Evolutionary conservation across 2,113 vertebrate genomes (phyloP), one percentile per base, ranked within the genome.

Genomic region (Cryptotis parvus): DNA sequence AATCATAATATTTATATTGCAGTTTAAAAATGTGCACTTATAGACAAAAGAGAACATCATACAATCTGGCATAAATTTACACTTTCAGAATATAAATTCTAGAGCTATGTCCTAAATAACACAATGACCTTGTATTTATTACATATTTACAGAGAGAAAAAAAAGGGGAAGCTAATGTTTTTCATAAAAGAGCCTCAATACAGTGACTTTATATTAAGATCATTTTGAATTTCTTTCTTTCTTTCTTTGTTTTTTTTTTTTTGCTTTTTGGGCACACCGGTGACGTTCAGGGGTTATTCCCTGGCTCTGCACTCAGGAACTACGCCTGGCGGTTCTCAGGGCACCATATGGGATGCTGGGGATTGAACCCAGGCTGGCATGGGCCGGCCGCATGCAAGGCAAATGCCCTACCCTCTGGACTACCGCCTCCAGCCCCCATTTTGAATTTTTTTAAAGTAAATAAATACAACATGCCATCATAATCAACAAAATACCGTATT

Each of bases 1-100:
- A 96, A 84, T 87, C 63, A 90, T 93, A 96, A 90, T 93, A 90
- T 77, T 76, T 92, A 93, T 95, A 78, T 80, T 78, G 95, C 79
- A n/a, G n/a, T 52, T 91, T 78, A 29, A 11, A 72, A 89, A 14
- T 87, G 29, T 91, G 29, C 33, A 24, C 39, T 89, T 78, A 77
- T 74, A 77, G 45, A 93, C 16, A 73, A 66, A 76, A 86, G n/a
- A 77, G 68, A 94, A 81, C 26, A 52, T 90, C 24, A 75, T 14
- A 75, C 20, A 85, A 58, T 91, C 65, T 93, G 26, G 12, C 45
- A 77, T 58, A 78, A 94, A 73, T 4, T 90, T 86, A 31, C 89
- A 80, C 86, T 93, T 94, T 74, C 33, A 91, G 33, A 91, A 86
- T 20, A 78, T 66, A 83, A 93, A 78, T 82, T 77, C 39, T 94